Base-by-base conservation (phyloP, 2,113 vertebrate genomes). In the Hyperoodon ampullatus region DNA sequence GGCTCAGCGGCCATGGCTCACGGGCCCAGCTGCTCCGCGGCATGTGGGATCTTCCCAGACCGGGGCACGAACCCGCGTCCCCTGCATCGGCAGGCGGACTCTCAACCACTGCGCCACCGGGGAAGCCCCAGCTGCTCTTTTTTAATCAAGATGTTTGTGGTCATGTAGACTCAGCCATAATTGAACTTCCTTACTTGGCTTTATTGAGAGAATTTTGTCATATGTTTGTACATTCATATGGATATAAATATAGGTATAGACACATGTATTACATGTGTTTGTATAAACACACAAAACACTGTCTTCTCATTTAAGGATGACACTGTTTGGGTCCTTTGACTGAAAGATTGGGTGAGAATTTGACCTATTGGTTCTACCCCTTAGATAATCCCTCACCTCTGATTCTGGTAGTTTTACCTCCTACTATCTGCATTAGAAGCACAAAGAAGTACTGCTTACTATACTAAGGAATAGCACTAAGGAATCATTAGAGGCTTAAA, bases 401-500 rank as follows among this genome's bases (percentile, higher is more conserved):
- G 39, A 93, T 68, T 94, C 74, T 86, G 42, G 9, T 58, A 28
- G 21, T 8, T 88, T 94, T 72, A 39, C 5, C 12, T 88, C 47
- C 83, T 35, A 55, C 42, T 81, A 23, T 28, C 60, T 88, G 5
- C 14, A 44, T 5, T 24, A 88, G 13, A 26, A 78, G 19, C 33
- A 55, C 74, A 30, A 75, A 75, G 42, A 75, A 75, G 42, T 33
- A 77, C 8, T 12, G 3, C 18, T 78, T 55, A n/a, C 33, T 55
- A 55, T 26, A 80, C 6, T 58, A 80, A 80, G n/a, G 23, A 58
- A 80, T 2, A 84, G 5, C 58, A 80, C 80, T 68, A 78, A 86
- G 83, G 28, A 96, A 86, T 93, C 21, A n/a, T 60, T 50, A 80
- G 47, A 93, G 53, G 14, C n/a, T 89, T 78, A 81, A 78, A 95